Conservation (phyloP, 2,888 invertebrate genomes). For the Yponomeuta cagnagella region DNA sequence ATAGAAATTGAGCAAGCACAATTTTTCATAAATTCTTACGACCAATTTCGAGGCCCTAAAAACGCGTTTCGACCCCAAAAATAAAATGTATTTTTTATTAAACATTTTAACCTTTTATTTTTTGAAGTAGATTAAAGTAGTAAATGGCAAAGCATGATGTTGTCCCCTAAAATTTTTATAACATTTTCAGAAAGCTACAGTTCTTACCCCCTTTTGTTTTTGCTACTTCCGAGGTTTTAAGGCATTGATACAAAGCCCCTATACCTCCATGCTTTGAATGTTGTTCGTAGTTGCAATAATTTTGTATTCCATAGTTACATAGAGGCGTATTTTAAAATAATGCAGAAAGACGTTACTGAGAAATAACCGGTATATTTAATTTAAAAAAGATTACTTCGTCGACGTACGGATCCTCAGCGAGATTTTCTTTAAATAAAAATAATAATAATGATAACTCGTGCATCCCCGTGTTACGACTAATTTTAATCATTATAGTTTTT, state of each 20-base stretch:
- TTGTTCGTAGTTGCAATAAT: slow-evolving; percentile 55
- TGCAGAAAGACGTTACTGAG: not conserved
- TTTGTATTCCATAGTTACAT: not conserved
- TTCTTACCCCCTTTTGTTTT: slow-evolving; percentile 29
- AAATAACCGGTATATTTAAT: not conserved
- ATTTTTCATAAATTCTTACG: not conserved
- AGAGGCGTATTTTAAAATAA: not conserved
- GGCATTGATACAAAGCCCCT: slow-evolving; percentile 35
- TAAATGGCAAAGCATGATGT: slow-evolving; percentile 56
- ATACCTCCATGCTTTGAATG: slow-evolving; percentile 64
- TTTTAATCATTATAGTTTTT: slow-evolving; percentile 20
- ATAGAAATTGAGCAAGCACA: not conserved
- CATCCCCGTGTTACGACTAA: slow-evolving; percentile 63
- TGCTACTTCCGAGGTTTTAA: slow-evolving; percentile 38
- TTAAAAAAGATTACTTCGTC: slow-evolving; percentile 23
- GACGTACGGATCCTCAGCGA: slow-evolving; percentile 39
- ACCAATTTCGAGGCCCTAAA: not conserved
- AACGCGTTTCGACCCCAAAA: not conserved
- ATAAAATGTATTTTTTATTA: not conserved
- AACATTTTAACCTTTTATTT: slow-evolving; percentile 25
- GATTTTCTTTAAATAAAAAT: slow-evolving; percentile 15
- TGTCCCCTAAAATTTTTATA: slow-evolving; percentile 36
- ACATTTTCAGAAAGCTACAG: slow-evolving; percentile 14
- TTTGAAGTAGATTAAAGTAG: slow-evolving; percentile 23
- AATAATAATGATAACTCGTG: slow-evolving; percentile 49